These are phyloP conservation scores for Microplitis deprimator DNA, from an alignment of 2,888 invertebrate species.

Conservation along the genomic window DNA sequence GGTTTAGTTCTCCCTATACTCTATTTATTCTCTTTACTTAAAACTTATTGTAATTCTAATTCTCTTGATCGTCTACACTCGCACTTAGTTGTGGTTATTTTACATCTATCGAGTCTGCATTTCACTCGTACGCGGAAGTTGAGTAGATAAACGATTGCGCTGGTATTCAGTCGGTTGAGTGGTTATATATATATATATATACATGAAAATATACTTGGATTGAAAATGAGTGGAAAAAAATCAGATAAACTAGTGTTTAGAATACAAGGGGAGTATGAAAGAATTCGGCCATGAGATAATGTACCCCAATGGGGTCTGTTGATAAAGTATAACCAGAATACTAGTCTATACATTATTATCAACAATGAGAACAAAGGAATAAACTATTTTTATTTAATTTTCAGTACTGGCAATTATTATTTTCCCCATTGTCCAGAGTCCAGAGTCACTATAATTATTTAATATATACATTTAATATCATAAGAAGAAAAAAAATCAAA, in stretches of 20 bases:
- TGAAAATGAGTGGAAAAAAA: constrained; percentile 33
- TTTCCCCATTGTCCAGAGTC: neutral
- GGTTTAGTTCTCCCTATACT: no score
- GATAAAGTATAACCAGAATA: constrained; percentile 11
- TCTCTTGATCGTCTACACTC: neutral
- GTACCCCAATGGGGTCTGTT: constrained; percentile 12
- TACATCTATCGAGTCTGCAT: constrained; percentile 24
- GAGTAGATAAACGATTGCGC: constrained; percentile 45
- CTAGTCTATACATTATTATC: neutral
- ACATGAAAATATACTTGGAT: neutral
- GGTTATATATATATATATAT: neutral
- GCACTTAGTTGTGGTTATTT: constrained; percentile 11
- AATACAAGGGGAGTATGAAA: constrained; percentile 26
- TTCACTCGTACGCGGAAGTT: constrained; percentile 47
- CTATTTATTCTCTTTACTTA: no score
- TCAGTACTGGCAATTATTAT: neutral
- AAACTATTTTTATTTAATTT: constrained; percentile 3
- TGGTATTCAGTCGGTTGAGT: constrained; percentile 26
- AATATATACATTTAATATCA: neutral
- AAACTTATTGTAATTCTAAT: no score
- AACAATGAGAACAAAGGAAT: constrained; percentile 19
- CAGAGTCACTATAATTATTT: neutral
- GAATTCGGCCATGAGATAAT: constrained; percentile 37
- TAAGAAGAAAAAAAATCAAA: neutral
- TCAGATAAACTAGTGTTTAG: constrained; percentile 13